Base-by-base conservation (phyloP, 2,113 vertebrate species). In the Macaca nemestrina region DNA sequence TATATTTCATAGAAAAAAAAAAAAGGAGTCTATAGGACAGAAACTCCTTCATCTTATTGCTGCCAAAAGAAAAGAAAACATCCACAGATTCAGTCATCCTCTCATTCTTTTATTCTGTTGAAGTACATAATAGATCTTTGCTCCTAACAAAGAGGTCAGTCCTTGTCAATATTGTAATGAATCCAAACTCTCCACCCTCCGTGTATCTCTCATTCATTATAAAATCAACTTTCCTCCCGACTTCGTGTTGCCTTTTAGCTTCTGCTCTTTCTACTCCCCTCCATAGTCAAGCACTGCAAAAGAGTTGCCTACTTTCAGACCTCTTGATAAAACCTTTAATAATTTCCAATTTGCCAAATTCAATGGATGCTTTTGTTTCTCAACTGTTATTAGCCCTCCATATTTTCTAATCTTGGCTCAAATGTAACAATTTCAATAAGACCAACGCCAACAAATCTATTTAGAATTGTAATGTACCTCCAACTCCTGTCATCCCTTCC, bases 71-170 rank as follows among this genome's bases (percentile, higher is more conserved):
- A n/a, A 25, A 64, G 43, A 38, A 92, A 82, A 52, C 27, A 50
- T 7, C 17, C 23, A 50, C 23, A 38, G 35, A 67, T 1, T 9
- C 4, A 61, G 23, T 30, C 6, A 22, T 25, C 43, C 8, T 6
- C 48, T 79, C 32, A 23, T 0, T 64, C 57, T 52, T 43, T 12
- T 14, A 10, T 23, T 78, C 57, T 52, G 59, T 25, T n/a, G 4
- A 40, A 64, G 8, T 0, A 13, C 45, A 40, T 23, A 9, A 2
- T 0, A 82, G 52, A 1, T 11, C 73, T 86, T 13, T 14, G 17
- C 27, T 88, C 11, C 20, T 5, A 5, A 3, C 30, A 11, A n/a
- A 55, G 20, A 61, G 59, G 32, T 76, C 0, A 35, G 48, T 43
- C 61, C 64, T 45, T 68, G 9, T 64, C 82, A 32, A 16, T 7